Evolutionary conservation across 2,888 invertebrate species (phyloP), one percentile per base, ranked within the genome.

Genomic region (Atherix ibis): DNA sequence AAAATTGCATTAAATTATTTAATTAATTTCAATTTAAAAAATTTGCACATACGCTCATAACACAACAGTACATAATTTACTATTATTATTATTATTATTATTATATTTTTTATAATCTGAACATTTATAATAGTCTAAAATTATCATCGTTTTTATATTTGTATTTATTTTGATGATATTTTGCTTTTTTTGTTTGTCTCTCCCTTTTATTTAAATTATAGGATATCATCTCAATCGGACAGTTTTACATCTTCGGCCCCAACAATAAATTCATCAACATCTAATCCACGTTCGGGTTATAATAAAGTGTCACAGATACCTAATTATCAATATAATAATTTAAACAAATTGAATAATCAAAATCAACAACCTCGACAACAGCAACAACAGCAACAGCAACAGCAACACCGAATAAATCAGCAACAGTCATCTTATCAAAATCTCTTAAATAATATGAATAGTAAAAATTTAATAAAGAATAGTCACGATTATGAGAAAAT

Each of bases 291-390:
- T 36, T 36, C 35, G 17, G 40, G 40, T 25, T 46, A 47, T 46
- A 44, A 47, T 41, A 53, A 49, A 48, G 44, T 50, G 41, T 51
- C 57, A 38, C 59, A 58, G 47, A 59, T 59, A 51, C 58, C 59
- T 37, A 56, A 52, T 44, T 58, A 54, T 43, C 54, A 53, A 42
- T 38, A 40, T 42, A 47, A 31, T 46, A 48, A 39, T 37, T 36
- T 36, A 26, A 41, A 35, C 37, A 37, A 36, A 35, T 37, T 16
- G 26, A 37, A 22, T 31, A 32, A 37, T n/a, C 22, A 35, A 24
- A 6, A 15, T 17, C 29, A 37, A 30, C 33, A 28, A 19, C 8
- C 12, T 16, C 34, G 36, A 31, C 36, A 36, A 26, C 37, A 40
- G 31, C 24, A 22, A 26, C 9, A 31, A 31, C 30, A 30, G 24